Evolutionary conservation across 2,888 invertebrate species (phyloP).

Genomic region (Panopea generosa): DNA sequence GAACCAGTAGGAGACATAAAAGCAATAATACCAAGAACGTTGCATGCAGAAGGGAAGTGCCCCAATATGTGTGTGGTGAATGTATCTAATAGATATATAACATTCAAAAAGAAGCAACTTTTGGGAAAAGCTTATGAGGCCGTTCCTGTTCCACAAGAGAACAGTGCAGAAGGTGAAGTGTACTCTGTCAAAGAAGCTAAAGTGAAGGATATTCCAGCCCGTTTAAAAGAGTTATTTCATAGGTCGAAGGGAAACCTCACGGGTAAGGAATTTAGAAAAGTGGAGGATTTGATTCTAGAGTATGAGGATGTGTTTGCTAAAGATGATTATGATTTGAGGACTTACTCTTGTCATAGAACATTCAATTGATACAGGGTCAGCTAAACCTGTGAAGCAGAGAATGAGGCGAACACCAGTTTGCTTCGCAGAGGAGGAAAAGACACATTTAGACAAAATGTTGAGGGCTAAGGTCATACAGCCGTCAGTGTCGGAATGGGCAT

Average conservation of each 20-base stretch:
- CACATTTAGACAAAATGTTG: slow-evolving; percentile 36
- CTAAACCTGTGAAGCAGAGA: slow-evolving; percentile 38
- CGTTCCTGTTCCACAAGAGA: background rate
- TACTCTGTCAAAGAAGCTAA: background rate
- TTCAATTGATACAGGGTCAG: slow-evolving; percentile 32
- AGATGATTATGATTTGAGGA: slow-evolving; percentile 41
- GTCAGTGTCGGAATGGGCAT: slow-evolving; percentile 44
- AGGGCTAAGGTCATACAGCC: slow-evolving; percentile 40
- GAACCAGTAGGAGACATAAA: background rate
- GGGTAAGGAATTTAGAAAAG: background rate
- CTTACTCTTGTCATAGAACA: slow-evolving; percentile 25
- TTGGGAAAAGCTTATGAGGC: slow-evolving; percentile 2
- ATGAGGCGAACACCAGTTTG: slow-evolving; percentile 39
- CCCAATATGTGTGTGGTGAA: slow-evolving; percentile 14
- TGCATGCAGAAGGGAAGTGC: background rate
- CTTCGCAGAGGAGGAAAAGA: slow-evolving; percentile 40
- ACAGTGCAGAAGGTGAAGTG: background rate
- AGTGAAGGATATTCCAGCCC: slow-evolving; percentile 16
- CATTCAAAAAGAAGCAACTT: background rate
- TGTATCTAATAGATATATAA: slow-evolving; percentile 2
- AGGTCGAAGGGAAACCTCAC: slow-evolving; percentile 6
- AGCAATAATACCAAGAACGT: slow-evolving; percentile 12
- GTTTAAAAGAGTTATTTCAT: slow-evolving; percentile 28
- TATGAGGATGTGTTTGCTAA: slow-evolving; percentile 48
- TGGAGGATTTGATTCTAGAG: no score